These are phyloP conservation scores for Sebastes schlegelii DNA, from an alignment of 2,113 vertebrate genomes.

Conservation along the genomic window DNA sequence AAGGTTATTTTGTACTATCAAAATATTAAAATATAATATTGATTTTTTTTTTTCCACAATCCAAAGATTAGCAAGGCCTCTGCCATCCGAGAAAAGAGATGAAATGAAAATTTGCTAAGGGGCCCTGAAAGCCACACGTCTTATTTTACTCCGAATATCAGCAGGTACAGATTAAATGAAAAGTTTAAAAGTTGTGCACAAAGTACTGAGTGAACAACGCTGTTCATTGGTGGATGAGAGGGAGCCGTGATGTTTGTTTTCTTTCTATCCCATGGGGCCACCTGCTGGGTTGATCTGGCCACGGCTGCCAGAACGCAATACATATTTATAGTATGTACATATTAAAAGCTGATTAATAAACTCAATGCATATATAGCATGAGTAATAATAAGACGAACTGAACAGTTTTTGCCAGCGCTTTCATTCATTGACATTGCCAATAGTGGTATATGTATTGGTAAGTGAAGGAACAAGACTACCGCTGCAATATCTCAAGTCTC, in stretches of 20 bases:
- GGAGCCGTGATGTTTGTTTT: not conserved
- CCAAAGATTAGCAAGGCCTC: too few species aligned
- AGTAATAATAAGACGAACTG: not conserved
- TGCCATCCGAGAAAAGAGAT: too few species aligned
- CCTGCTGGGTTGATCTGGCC: conserved; percentile 3
- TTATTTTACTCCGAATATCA: not conserved
- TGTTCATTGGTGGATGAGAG: not conserved
- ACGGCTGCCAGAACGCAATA: not conserved
- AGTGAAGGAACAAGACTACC: too few species aligned
- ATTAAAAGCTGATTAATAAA: not conserved
- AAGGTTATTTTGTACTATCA: too few species aligned
- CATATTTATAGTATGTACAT: not conserved
- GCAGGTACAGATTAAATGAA: too few species aligned
- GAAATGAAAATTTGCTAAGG: too few species aligned
- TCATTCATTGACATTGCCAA: too few species aligned
- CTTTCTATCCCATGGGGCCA: not conserved
- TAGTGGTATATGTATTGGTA: too few species aligned
- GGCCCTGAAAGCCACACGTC: not conserved
- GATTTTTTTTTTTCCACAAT: too few species aligned
- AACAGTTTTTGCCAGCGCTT: too few species aligned
- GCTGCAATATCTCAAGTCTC: too few species aligned
- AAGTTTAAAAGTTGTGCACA: not conserved
- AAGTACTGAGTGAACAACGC: not conserved
- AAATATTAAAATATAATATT: too few species aligned
- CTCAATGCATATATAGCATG: not conserved